Evolutionary conservation across 2,113 vertebrate genomes (phyloP), one percentile per base, ranked within the genome.

Genomic region (Gymnorhina tibicen): DNA sequence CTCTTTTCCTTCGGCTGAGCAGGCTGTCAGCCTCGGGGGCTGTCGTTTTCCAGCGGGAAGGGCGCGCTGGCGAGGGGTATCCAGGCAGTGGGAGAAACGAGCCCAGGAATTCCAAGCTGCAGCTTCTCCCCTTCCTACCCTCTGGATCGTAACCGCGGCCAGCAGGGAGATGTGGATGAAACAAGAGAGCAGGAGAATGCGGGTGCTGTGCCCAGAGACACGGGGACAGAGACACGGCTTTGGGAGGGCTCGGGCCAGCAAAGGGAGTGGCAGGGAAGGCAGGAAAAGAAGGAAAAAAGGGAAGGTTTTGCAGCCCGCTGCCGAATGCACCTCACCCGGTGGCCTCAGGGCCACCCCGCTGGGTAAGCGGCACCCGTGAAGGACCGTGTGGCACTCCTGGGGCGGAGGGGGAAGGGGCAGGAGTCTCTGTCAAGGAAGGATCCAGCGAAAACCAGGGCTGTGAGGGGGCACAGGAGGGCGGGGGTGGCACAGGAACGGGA

Each of bases 51-150:
- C 49, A 64, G 68, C 0, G 0, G 17, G 79, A 80, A 44, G 73
- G 91, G 91, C 86, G 66, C 7, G 0, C 41, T 91, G 89, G 53
- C 69, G 37, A 60, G 49, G 77, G 33, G 46, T 30, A 76, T 79
- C 53, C 85, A 82, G 52, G 91, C 84, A 79, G 53, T 11, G 73
- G 77, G 35, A 26, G 79, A 64, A 69, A 42, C 1, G n/a, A 83
- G 74, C 44, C 79, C 59, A 87, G 56, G 89, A 75, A 91, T 82
- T 78, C 62, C 55, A 87, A 96, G 91, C 94, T 94, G 69, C 84
- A 92, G 70, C 28, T 41, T 91, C 80, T 89, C 63, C 58, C 30
- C 3, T 58, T 85, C 58, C 91, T 87, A 9, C 81, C 91, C 78
- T 8, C 81, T 0, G 63, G 93, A 66, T 87, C 67, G 39, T 4